phyloP scores from a whole-genome alignment of 2,888 invertebrate genomes.

The Cataglyphis cursor region DNA sequence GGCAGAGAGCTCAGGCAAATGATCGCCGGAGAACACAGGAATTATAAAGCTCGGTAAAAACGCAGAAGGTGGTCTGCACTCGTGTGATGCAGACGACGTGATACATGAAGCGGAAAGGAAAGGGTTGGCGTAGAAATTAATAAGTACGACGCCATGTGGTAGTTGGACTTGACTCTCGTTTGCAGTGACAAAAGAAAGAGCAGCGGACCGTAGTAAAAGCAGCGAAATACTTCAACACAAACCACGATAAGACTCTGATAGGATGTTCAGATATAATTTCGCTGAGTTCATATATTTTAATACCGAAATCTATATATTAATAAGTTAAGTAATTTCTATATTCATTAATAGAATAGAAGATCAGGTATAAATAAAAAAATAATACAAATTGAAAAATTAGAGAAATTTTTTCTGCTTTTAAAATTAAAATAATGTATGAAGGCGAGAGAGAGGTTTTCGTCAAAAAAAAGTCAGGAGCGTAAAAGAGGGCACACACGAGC shows the following conservation, averaged over 20 bases:
- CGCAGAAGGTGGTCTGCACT: conserved; percentile 32
- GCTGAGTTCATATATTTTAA: background rate
- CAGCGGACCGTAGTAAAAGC: background rate
- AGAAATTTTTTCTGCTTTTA: background rate
- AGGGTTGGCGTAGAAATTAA: conserved; percentile 46
- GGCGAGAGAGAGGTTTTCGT: conserved; percentile 7
- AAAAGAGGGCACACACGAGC: conserved; percentile 14
- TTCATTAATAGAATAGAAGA: background rate
- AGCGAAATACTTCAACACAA: conserved; percentile 4
- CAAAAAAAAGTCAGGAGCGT: conserved; percentile 31
- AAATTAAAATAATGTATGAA: conserved; percentile 25
- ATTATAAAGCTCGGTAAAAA: conserved; percentile 54
- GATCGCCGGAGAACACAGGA: conserved; percentile 49
- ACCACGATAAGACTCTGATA: background rate
- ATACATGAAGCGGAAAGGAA: conserved; percentile 51
- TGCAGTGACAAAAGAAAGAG: conserved; percentile 45
- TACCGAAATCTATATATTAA: background rate
- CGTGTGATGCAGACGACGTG: conserved; percentile 46
- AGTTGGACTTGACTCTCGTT: conserved; percentile 42
- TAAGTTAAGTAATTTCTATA: background rate
- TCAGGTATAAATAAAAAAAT: background rate
- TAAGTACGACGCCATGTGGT: conserved; percentile 33
- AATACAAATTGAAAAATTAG: background rate
- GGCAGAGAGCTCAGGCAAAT: conserved; percentile 43
- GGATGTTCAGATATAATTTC: background rate